phyloP scores from a whole-genome alignment of 2,888 invertebrate species.

The Bimastos eiseni region DNA sequence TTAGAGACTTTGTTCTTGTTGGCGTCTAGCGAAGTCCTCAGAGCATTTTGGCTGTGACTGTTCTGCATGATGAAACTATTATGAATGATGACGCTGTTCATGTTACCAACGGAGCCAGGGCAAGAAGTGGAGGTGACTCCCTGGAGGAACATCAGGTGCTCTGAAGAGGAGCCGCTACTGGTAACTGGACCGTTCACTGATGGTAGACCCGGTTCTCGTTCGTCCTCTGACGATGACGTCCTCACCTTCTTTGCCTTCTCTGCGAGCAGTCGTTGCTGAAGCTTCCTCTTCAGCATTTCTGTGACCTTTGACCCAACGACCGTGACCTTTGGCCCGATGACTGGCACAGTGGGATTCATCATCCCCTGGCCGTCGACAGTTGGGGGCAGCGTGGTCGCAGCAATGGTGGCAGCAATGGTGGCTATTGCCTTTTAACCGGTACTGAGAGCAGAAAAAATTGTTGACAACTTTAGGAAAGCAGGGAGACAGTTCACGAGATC shows the following conservation, averaged over 20 bases:
- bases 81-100: background rate
- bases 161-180: background rate
- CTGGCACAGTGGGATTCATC: constrained; percentile 18
- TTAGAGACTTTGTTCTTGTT: constrained; percentile 22
- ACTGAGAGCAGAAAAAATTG: background rate
- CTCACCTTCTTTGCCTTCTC: constrained; percentile 25
- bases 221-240: background rate
- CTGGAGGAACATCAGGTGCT: background rate
- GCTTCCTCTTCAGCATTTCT: constrained; percentile 30
- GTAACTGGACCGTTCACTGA: background rate
- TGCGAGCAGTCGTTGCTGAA: constrained; percentile 21
- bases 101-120: background rate
- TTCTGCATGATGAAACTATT: background rate
- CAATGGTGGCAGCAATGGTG: constrained; percentile 25
- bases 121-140: background rate
- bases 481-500: background rate
- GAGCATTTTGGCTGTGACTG: background rate
- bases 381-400: constrained; percentile 22
- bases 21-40: constrained; percentile 1
- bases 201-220: background rate
- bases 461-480: background rate
- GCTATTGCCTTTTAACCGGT: background rate
- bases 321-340: background rate
- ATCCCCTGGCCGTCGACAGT: constrained; percentile 20
- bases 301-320: constrained; percentile 30